Evolutionary conservation across 1,140 invertebrate genomes (phyloP), one percentile per base, ranked within the genome.

Genomic region (Eupeodes corollae): DNA sequence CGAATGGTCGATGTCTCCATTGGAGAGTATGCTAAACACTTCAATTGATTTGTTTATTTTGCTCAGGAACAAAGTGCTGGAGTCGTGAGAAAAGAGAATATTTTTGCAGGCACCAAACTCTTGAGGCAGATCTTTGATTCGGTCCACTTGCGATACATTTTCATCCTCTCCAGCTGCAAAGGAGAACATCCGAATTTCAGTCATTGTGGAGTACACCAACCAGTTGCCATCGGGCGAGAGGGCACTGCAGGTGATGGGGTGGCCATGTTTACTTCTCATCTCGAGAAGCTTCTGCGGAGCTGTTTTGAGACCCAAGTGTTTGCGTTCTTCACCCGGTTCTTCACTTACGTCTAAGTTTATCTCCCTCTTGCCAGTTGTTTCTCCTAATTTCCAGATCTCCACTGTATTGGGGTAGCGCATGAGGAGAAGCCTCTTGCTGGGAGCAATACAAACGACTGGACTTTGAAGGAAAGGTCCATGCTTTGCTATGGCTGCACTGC

Each of bases 151-250:
- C 46, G 73, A 59, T 39, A 68, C 67, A 2, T 56, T 34, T 69
- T 60, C 13, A 72, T 46, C 15, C 18, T n/a, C 18, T 31, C 38
- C 45, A 6, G 16, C 31, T 3, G 35, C 33, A 42, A 56, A 51
- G 21, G 49, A 54, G 56, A 83, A 84, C 30, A 90, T 67, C 47
- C 81, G 75, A 14, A 87, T 56, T 34, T 76, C 69, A 37, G 61
- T 71, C 21, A 78, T 69, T 1, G 86, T 88, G 1, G 84, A 83
- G 62, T 87, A 88, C 11, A 82, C 77, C 19, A 92, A 75, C 59
- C 78, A 78, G 44, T 77, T 74, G 2, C 79, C 80, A 58, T 82
- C 73, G 1, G 74, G 73, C 9, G 82, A 86, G 6, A 91, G 70
- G 8, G 79, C 76, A 57, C 76, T 76, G 57, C 79, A 83, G 8